These are phyloP conservation scores for Drosophila takahashii DNA, from an alignment of 1,140 invertebrate genomes.

Conservation along the genomic window DNA sequence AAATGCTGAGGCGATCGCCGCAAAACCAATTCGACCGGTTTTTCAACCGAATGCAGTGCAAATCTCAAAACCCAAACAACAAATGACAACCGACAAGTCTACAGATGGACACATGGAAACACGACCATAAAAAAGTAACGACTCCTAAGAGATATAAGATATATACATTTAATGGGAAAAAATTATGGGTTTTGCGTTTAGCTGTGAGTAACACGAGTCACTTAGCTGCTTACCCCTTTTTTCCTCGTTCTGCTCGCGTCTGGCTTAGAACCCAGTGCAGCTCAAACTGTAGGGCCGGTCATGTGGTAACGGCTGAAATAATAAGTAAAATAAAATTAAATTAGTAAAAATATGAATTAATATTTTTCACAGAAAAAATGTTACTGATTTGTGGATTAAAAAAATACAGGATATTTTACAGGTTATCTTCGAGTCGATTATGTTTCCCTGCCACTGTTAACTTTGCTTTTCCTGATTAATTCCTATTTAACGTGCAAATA, in stretches of 20 bases:
- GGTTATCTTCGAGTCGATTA: not conserved
- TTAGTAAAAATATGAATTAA: not conserved
- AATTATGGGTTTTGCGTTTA: conserved; percentile 40
- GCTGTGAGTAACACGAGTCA: conserved; percentile 30
- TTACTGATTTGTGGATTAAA: not conserved
- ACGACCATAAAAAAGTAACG: conserved; percentile 32
- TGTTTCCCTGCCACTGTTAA: not conserved
- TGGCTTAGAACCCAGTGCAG: conserved; percentile 22
- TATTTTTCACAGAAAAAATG: not conserved
- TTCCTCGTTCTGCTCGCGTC: conserved; percentile 3
- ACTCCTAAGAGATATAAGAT: conserved; percentile 25
- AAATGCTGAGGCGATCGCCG: conserved; percentile 50
- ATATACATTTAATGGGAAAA: conserved; percentile 31
- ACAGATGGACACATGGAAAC: conserved; percentile 48
- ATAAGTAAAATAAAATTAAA: conserved; percentile 1
- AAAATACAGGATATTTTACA: no score
- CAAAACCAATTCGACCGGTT: conserved; percentile 57
- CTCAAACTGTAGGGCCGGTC: conserved; percentile 41
- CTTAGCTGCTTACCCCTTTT: conserved; percentile 28
- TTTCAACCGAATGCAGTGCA: conserved; percentile 45
- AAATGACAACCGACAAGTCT: conserved; percentile 49
- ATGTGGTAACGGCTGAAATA: conserved; percentile 31
- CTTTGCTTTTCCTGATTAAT: conserved; percentile 50
- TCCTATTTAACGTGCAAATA: conserved; percentile 76
- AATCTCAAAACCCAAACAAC: conserved; percentile 34